Percentiles rank a stretch among this genome's conserved stretches.
These are phyloP conservation scores for Gyrodactylus salaris DNA, from an alignment of 1,140 invertebrate species.

Conservation along the genomic window DNA sequence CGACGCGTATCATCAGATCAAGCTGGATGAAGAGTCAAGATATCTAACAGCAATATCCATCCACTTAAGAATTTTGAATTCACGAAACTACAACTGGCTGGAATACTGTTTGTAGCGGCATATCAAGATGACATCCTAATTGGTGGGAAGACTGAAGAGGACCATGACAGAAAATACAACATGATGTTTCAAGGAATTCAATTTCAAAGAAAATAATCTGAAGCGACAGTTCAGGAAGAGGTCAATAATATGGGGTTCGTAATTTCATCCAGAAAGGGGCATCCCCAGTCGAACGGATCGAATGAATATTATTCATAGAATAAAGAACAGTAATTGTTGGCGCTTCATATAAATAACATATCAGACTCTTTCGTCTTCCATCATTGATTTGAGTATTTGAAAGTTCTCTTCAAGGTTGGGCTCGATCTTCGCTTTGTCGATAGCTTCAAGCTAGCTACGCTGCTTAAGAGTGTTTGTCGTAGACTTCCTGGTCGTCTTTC, in stretches of 20 bases:
- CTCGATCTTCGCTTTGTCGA: too few relatives aligned
- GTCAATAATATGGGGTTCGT: background rate
- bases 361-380: too few relatives aligned
- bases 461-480: too few relatives aligned
- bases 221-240: background rate
- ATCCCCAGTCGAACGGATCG: too few relatives aligned
- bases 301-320: too few relatives aligned
- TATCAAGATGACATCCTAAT: background rate
- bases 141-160: background rate
- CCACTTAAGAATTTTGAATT: background rate
- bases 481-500: too few relatives aligned
- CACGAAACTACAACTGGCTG: background rate
- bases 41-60: background rate
- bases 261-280: too few relatives aligned
- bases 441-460: too few relatives aligned
- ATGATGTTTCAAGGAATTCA: background rate
- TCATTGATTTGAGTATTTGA: too few relatives aligned
- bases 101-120: background rate
- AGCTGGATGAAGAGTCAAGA: background rate
- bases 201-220: background rate
- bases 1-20: background rate
- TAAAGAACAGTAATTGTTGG: too few relatives aligned
- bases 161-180: background rate
- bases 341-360: too few relatives aligned
- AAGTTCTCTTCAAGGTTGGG: too few relatives aligned